These are phyloP conservation scores for Carcina quercana DNA, from an alignment of 2,888 invertebrate genomes.

Conservation along the genomic window DNA sequence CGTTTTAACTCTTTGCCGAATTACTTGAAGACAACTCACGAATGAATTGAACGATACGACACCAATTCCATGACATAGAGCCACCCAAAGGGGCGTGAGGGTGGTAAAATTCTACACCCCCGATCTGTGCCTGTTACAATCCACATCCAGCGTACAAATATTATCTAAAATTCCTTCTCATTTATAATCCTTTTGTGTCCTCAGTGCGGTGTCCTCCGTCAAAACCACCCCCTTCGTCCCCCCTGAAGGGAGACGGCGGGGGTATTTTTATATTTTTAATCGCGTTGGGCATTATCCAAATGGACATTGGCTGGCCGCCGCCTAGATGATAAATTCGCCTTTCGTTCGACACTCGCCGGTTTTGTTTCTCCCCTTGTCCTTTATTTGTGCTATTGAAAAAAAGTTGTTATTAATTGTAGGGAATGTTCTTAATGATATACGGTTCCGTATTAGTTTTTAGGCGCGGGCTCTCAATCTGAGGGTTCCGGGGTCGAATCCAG, in stretches of 20 bases:
- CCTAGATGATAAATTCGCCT: constrained; percentile 73
- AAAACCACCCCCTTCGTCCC: constrained; percentile 39
- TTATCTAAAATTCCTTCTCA: constrained; percentile 76
- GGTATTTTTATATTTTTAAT: constrained; percentile 76
- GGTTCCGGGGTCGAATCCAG: no score
- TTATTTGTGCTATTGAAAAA: constrained; percentile 57
- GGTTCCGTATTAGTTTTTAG: no score
- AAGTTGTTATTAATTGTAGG: constrained; percentile 67
- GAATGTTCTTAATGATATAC: no score
- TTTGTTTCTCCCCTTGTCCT: constrained; percentile 61
- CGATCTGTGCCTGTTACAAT: constrained; percentile 67
- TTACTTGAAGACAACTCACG: no score
- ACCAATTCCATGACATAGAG: no score
- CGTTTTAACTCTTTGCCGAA: no score
- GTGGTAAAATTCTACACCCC: constrained; percentile 28
- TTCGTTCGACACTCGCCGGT: constrained; percentile 68
- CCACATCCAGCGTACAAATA: constrained; percentile 74
- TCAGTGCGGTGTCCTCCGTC: constrained; percentile 73
- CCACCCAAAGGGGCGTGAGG: constrained; percentile 13
- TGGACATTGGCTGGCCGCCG: constrained; percentile 72
- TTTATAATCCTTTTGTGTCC: constrained; percentile 76
- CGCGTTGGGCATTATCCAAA: constrained; percentile 75
- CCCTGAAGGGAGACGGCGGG: constrained; percentile 37
- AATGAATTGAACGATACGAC: no score
- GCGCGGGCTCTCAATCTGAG: no score